Conservation (phyloP, 1,140 invertebrate species). For the Aphaenogaster floridana region DNA sequence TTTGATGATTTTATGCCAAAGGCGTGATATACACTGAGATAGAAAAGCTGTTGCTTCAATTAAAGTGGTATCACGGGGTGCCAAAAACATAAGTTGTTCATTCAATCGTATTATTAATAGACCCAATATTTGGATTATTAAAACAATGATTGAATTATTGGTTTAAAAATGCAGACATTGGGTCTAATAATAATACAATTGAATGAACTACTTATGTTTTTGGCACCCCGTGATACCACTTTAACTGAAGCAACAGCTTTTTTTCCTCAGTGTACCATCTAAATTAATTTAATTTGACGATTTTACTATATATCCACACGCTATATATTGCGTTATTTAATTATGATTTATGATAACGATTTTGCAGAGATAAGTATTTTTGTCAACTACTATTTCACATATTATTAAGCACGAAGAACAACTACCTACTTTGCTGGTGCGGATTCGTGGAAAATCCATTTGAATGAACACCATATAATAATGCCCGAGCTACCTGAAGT, state of each 20-base stretch:
- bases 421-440: neutral
- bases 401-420: constrained; percentile 34
- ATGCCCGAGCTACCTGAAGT: constrained; percentile 57
- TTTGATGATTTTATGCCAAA: neutral
- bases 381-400: constrained; percentile 33
- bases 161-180: too few relatives aligned
- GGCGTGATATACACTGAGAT: neutral
- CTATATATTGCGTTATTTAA: neutral
- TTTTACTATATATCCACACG: neutral
- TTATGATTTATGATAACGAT: neutral
- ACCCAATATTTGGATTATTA: too few relatives aligned
- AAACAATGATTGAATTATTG: too few relatives aligned
- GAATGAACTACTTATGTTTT: too few relatives aligned
- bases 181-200: too few relatives aligned
- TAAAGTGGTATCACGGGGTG: too few relatives aligned
- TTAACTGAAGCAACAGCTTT: too few relatives aligned
- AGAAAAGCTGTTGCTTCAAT: too few relatives aligned
- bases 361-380: constrained; percentile 11
- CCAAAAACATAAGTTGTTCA: too few relatives aligned
- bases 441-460: constrained; percentile 40
- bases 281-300: neutral
- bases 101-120: too few relatives aligned
- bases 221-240: too few relatives aligned
- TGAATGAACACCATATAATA: constrained; percentile 36
- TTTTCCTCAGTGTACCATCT: neutral